Evolutionary conservation across 2,797 vertebrate genomes (phyloP).

Genomic region (Spheniscus humboldti): DNA sequence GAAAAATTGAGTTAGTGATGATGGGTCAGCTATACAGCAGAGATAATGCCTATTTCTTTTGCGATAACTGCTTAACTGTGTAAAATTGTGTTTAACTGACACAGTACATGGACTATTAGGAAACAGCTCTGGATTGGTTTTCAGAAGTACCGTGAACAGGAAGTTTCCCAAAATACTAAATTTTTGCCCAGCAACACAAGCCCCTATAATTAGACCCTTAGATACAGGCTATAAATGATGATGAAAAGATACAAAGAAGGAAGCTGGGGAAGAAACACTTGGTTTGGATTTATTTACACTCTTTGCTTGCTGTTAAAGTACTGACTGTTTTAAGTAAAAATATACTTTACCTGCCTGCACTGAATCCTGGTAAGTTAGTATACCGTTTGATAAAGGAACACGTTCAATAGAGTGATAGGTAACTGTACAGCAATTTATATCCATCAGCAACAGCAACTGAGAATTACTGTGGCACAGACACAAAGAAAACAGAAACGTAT

Average conservation of each 20-base stretch:
- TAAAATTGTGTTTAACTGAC: not conserved
- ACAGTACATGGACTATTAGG: not conserved
- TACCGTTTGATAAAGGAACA: not conserved
- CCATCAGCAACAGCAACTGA: not conserved
- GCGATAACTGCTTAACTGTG: not conserved
- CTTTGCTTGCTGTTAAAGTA: not conserved
- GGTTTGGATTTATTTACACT: not conserved
- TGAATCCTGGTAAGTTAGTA: not conserved
- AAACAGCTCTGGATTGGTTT: not conserved
- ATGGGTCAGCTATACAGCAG: not conserved
- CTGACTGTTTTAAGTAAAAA: not conserved
- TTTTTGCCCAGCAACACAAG: conserved; percentile 55
- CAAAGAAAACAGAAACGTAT: not conserved
- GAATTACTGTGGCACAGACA: not conserved
- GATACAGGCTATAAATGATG: not conserved
- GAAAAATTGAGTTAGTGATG: not conserved
- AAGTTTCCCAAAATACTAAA: conserved; percentile 41
- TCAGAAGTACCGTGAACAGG: not conserved
- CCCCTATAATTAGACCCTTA: conserved; percentile 25
- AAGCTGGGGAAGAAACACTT: not conserved
- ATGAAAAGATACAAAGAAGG: not conserved
- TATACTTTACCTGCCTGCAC: not conserved
- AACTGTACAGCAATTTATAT: not conserved
- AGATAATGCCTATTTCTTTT: not conserved
- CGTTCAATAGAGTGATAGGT: not conserved